phyloP scores from a whole-genome alignment of 1,140 invertebrate genomes.

The Drosophila bipectinata region DNA sequence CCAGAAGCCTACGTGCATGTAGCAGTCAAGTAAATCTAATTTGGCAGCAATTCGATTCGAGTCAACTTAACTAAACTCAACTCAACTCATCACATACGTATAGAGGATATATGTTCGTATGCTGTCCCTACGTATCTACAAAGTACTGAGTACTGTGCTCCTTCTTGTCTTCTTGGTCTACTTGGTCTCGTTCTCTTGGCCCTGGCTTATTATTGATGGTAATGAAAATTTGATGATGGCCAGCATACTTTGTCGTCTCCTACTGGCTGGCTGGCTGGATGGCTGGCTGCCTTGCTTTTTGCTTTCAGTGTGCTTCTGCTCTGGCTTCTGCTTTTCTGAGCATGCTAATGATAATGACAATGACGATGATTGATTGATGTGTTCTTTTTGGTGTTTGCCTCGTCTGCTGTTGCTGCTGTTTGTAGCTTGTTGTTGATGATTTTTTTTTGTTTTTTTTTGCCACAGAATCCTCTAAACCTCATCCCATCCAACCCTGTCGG shows the following conservation, averaged over 20 bases:
- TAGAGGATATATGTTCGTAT: neutral
- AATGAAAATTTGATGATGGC: slow-evolving; percentile 71
- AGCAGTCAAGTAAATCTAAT: slow-evolving; percentile 48
- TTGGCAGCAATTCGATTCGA: slow-evolving; percentile 45
- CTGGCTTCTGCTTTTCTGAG: slow-evolving; percentile 3
- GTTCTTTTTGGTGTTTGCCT: slow-evolving; percentile 45
- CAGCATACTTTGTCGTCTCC: slow-evolving; percentile 19
- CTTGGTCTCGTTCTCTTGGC: slow-evolving; percentile 14
- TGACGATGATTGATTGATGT: slow-evolving; percentile 74
- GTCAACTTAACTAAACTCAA: neutral
- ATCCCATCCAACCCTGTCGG: neutral
- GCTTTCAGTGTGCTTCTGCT: neutral
- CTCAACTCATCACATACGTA: neutral
- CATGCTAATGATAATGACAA: slow-evolving; percentile 70
- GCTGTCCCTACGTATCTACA: neutral
- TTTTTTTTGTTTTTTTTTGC: neutral
- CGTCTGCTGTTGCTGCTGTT: slow-evolving; percentile 18
- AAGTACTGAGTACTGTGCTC: neutral
- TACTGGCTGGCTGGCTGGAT: neutral
- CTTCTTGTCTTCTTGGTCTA: neutral
- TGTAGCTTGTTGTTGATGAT: neutral
- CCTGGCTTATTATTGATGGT: slow-evolving; percentile 68
- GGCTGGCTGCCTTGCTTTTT: neutral
- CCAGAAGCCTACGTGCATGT: slow-evolving; percentile 15
- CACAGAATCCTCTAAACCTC: slow-evolving; percentile 4